Evolutionary conservation across 2,113 vertebrate species (phyloP), one percentile per base, ranked within the genome.

Genomic region (Coptodon rendalli): DNA sequence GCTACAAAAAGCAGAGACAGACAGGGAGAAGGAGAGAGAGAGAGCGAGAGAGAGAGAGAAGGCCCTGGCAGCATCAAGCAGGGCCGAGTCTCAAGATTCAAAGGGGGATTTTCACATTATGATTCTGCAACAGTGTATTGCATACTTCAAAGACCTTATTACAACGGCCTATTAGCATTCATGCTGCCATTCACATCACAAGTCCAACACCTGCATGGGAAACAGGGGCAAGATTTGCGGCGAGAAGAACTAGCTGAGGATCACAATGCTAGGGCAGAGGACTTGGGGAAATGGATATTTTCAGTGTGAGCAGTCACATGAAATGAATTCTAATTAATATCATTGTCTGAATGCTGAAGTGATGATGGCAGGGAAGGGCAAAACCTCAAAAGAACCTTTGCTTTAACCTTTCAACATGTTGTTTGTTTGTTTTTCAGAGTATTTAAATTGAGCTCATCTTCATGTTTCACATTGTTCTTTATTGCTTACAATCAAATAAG

Each of bases 81-180:
- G 87, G 93, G 91, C 87, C 29, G 83, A 87, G 90, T 89, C 89
- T 93, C 78, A 87, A 87, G 90, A 93, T 95, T 96, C 95, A 95
- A 96, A 96, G 95, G 89, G 81, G 88, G 95, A 96, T 96, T 97
- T 95, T 95, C 94, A 94, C 89, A 95, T 96, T 96, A 93, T 94
- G 96, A 97, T 97, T 96, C 93, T 83, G 93, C 31, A 92, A 94
- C 96, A 93, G 93, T 95, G 96, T 96, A 95, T 96, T 96, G 94
- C 96, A 95, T 93, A 96, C 94, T 93, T 96, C 93, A 97, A 97
- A 97, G 93, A 83, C 91, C 83, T 84, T 95, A 96, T 96, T 96
- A 96, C 93, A 97, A 96, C 89, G 89, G 81, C 85, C 56, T 93
- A 96, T 97, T 97, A 97, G 96, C 96, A 98, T 95, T 97, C 96